Base-by-base conservation (phyloP, 2,888 invertebrate genomes). In the Cheilosia pagana region DNA sequence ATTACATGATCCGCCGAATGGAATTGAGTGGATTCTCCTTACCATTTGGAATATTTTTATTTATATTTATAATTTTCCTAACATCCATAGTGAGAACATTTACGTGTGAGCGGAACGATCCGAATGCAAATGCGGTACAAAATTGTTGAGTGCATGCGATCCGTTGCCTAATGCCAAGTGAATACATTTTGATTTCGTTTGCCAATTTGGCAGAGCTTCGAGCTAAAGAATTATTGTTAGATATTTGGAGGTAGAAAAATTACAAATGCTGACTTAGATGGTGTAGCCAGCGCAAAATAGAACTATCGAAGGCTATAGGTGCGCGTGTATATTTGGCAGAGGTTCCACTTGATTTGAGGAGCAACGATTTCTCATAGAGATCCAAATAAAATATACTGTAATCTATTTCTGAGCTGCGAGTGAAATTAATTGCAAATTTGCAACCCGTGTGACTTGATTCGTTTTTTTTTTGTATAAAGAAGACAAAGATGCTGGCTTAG, bases 191-290 rank as follows among this genome's bases (percentile, higher is more conserved):
- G 45, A 52, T 67, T 72, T 83, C 52, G 50, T 68, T 63, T 83
- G 82, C 82, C 82, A 83, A 83, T 78, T 83, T 83, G 82, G 82
- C 82, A 83, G 19, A 62, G 67, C 45, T 70, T n/a, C 45, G 25
- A 59, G 28, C 21, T 16, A 53, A n/a, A 31, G 6, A 41, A 67
- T 50, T 75, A 39, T 59, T 41, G 50, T 28, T n/a, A 65, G 65
- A 23, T 55, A 63, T 43, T 60, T 74, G 19, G 31, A 62, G 41
- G 43, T 57, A 50, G 63, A 57, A 45, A 59, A 59, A 71, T 57
- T 53, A 53, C 7, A 45, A 60, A 55, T 45, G 25, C 45, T 8
- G 57, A 19, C 28, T 39, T 59, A 28, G 0, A 21, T 41, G 52
- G 59, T 67, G 25, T 71, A 39, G 35, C 12, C 3, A 25, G 21